Conservation (phyloP, 2,888 invertebrate species). For the Dascillus cervinus region DNA sequence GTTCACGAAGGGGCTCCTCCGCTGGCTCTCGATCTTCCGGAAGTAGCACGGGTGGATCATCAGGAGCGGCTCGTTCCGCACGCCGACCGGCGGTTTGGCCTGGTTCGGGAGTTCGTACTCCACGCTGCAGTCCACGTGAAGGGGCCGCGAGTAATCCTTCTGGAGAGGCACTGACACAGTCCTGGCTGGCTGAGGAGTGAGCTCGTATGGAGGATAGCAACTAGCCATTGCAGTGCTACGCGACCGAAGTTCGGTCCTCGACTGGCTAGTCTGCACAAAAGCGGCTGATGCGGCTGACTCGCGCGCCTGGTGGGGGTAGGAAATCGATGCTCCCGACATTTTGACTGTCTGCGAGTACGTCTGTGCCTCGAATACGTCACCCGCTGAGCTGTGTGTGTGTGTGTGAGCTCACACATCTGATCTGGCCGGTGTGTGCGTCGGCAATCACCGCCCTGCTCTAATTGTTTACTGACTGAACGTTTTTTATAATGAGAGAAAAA, state of each 20-base stretch:
- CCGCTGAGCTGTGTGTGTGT: slow-evolving; percentile 13
- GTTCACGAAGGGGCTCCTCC: slow-evolving; percentile 76
- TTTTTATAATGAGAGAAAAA: slow-evolving; percentile 7
- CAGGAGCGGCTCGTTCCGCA: slow-evolving; percentile 73
- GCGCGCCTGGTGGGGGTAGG: slow-evolving; percentile 39
- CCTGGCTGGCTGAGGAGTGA: slow-evolving; percentile 43
- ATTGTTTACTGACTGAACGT: slow-evolving; percentile 35
- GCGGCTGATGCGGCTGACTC: slow-evolving; percentile 10
- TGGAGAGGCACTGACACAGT: slow-evolving; percentile 43
- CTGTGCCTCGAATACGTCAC: slow-evolving; percentile 38
- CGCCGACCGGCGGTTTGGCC: slow-evolving; percentile 79
- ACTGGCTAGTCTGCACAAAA: slow-evolving; percentile 29
- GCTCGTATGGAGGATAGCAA: slow-evolving; percentile 37
- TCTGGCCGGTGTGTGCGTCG: slow-evolving; percentile 15
- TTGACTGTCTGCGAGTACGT: slow-evolving; percentile 39
- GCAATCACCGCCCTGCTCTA: slow-evolving; percentile 39
- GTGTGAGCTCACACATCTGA: slow-evolving; percentile 8
- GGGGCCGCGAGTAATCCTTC: slow-evolving; percentile 78
- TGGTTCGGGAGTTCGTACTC: slow-evolving; percentile 87
- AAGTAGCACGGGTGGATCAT: slow-evolving; percentile 89
- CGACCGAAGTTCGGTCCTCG: slow-evolving; percentile 36
- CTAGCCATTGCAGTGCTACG: slow-evolving; percentile 34
- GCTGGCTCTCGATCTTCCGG: slow-evolving; percentile 76
- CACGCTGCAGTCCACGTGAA: slow-evolving; percentile 86
- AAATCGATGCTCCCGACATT: slow-evolving; percentile 42